These are phyloP conservation scores for Tympanoctomys barrerae DNA, from an alignment of 2,797 vertebrate species.

Conservation along the genomic window DNA sequence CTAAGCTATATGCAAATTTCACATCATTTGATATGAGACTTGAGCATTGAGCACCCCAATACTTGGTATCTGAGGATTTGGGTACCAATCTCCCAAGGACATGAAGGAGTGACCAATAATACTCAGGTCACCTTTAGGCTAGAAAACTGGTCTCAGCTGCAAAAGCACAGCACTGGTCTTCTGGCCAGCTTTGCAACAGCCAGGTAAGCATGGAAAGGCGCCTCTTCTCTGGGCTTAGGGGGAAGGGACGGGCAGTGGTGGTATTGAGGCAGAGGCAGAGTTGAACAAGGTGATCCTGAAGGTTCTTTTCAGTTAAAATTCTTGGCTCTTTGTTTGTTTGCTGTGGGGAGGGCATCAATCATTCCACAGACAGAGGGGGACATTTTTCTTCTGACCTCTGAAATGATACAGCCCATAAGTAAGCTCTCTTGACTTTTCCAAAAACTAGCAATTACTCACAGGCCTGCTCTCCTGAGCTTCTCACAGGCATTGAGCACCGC, in stretches of 20 bases:
- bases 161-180: neutral
- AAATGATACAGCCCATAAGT: neutral
- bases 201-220: no score
- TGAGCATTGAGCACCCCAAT: neutral
- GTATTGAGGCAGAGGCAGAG: neutral
- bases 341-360: neutral
- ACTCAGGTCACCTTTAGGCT: neutral
- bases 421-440: neutral
- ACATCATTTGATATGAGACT: neutral
- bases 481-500: neutral
- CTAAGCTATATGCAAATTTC: neutral
- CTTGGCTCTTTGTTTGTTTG: conserved; percentile 23
- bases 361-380: neutral
- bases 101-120: neutral
- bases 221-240: neutral
- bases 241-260: neutral
- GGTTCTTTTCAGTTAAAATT: conserved; percentile 20
- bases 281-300: neutral
- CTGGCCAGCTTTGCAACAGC: neutral
- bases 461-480: neutral
- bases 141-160: neutral
- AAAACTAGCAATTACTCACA: neutral
- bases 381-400: neutral
- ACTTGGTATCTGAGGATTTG: neutral
- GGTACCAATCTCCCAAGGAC: neutral